These are phyloP conservation scores for Erannis defoliaria DNA, from an alignment of 2,888 invertebrate species.

Conservation along the genomic window DNA sequence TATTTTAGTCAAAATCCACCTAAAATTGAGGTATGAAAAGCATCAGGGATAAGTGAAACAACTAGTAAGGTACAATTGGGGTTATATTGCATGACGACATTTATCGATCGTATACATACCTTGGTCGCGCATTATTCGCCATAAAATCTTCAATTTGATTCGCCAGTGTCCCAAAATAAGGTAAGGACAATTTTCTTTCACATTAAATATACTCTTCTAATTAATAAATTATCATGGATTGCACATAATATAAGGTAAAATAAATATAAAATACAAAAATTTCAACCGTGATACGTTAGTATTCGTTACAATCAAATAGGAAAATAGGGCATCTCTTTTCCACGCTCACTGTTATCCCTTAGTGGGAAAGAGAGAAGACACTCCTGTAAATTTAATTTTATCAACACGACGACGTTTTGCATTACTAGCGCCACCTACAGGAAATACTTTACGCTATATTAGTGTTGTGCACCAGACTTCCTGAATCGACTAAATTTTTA, in stretches of 20 bases:
- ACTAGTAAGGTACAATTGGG: conserved; percentile 53
- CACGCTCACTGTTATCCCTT: conserved; percentile 1
- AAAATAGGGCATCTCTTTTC: conserved; percentile 58
- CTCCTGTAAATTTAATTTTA: conserved; percentile 68
- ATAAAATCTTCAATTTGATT: conserved; percentile 55
- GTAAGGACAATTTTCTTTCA: conserved; percentile 50
- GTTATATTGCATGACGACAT: conserved; percentile 71
- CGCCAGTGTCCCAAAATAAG: conserved; percentile 46
- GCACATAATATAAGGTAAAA: conserved; percentile 67
- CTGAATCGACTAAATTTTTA: not conserved
- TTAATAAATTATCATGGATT: conserved; percentile 60
- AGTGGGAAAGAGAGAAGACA: conserved; percentile 63
- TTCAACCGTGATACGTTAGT: conserved; percentile 82
- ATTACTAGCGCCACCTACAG: conserved; percentile 58
- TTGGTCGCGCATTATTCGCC: conserved; percentile 75
- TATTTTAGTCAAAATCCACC: not conserved
- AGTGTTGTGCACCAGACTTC: conserved; percentile 29
- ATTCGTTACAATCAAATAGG: conserved; percentile 83
- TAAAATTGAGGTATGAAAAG: not conserved
- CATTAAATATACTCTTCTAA: conserved; percentile 51
- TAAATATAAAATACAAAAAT: conserved; percentile 69
- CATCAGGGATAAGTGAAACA: not conserved
- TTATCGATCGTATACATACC: conserved; percentile 83
- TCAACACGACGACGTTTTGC: conserved; percentile 56
- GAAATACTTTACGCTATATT: conserved; percentile 57